Conservation (phyloP, 2,113 vertebrate genomes). For the Cynopterus brachyotis region DNA sequence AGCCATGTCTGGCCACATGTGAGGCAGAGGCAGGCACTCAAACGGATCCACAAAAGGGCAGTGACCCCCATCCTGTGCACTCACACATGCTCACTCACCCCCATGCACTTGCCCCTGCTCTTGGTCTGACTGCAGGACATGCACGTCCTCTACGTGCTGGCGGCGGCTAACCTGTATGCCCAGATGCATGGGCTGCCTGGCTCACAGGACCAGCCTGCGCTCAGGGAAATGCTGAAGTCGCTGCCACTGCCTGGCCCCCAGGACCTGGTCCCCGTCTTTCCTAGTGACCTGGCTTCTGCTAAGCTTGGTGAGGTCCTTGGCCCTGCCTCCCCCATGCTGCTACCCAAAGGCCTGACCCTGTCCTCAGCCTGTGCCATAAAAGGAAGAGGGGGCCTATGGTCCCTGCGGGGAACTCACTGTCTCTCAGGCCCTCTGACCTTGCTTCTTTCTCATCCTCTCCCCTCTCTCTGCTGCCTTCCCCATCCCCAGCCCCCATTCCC, state of each 20-base stretch:
- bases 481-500: not conserved
- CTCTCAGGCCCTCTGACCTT: not conserved
- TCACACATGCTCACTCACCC: not conserved
- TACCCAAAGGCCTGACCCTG: not conserved
- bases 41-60: not conserved
- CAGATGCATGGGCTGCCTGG: constrained; percentile 83
- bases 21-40: not conserved
- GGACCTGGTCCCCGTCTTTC: constrained; percentile 76
- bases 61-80: not conserved
- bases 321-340: not conserved
- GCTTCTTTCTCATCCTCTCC: not conserved
- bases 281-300: constrained; percentile 73
- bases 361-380: not conserved
- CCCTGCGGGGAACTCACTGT: not conserved
- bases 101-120: not conserved
- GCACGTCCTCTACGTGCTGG: constrained; percentile 88
- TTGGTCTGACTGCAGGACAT: constrained; percentile 73
- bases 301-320: constrained; percentile 64
- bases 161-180: constrained; percentile 89
- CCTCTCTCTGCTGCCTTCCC: not conserved
- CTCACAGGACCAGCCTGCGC: constrained; percentile 39
- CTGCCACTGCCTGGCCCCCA: constrained; percentile 75
- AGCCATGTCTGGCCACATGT: not conserved
- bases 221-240: constrained; percentile 72
- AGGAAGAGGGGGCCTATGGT: not conserved